Percentiles rank a stretch among this genome's conserved stretches.
Evolutionary conservation across 2,113 vertebrate species (phyloP).

Genomic region (Odocoileus virginianus): DNA sequence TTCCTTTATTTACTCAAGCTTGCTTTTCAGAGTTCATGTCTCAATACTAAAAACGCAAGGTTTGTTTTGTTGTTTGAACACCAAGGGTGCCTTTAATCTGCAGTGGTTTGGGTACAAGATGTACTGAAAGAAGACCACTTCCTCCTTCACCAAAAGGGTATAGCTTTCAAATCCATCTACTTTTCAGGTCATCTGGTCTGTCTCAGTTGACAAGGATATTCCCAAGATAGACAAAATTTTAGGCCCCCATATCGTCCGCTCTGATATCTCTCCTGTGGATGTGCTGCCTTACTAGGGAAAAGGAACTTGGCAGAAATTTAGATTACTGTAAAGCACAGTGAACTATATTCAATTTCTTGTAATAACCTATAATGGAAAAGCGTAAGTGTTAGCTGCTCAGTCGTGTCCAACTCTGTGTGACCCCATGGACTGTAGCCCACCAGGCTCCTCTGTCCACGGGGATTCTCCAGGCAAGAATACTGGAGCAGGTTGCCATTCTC

Average conservation of each 20-base stretch:
- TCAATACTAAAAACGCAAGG: background rate
- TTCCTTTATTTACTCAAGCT: background rate
- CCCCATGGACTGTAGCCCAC: background rate
- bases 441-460: background rate
- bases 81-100: background rate
- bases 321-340: background rate
- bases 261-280: background rate
- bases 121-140: background rate
- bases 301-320: background rate
- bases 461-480: background rate
- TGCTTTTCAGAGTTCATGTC: background rate
- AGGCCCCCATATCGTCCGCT: rapidly evolving
- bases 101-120: background rate
- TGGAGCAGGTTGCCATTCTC: background rate
- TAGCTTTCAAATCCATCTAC: background rate
- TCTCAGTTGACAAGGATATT: background rate
- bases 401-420: background rate
- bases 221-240: background rate
- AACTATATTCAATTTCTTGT: background rate
- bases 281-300: background rate
- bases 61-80: background rate
- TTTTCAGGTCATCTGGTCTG: background rate
- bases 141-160: background rate
- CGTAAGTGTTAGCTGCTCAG: background rate
- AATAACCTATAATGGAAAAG: background rate